Base-by-base conservation (phyloP, 2,797 vertebrate genomes). In the Rhyacichthys aspro region DNA sequence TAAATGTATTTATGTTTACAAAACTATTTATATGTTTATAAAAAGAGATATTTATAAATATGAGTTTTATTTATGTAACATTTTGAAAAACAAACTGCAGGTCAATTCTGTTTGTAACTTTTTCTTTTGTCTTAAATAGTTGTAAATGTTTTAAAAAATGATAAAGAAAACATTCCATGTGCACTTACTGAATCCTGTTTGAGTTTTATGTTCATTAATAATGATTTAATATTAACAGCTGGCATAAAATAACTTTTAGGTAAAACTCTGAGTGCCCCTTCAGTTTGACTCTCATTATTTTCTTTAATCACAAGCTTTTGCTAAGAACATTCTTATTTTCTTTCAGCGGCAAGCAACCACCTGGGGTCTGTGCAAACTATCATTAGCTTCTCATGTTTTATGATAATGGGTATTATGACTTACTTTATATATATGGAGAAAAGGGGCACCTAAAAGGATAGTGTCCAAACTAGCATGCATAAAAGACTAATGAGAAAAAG, bases 1-100 rank as follows among this genome's bases (percentile, higher is more conserved):
- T 97, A 94, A 95, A 96, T 98, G 95, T 99, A 99, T 99, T 99
- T 99, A 98, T 98, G 96, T 98, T 98, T 93, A 90, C 95, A 95
- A 96, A 96, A 94, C 94, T 98, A 98, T 99, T 98, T 98, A 98
- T 98, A 98, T 99, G 96, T 98, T 98, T 98, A 98, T 99, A 97
- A 96, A n/a, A 93, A 98, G 95, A 99, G 94, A 95, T 98, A 99
- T 99, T 98, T 99, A 98, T 99, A 97, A 98, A 96, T 92, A 89
- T 92, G 88, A 92, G 91, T 95, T 96, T 95, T 98, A 99, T 98
- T 99, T 99, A 98, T 98, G 97, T 98, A 97, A 96, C 94, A 91
- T 89, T 93, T 92, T 90, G 82, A 93, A 95, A 96, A 96, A 91
- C 91, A 94, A 93, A 92, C 90, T 93, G 90, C 91, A 93, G 90